Evolutionary conservation across 2,113 vertebrate genomes (phyloP).

Genomic region (Thermophis baileyi): DNA sequence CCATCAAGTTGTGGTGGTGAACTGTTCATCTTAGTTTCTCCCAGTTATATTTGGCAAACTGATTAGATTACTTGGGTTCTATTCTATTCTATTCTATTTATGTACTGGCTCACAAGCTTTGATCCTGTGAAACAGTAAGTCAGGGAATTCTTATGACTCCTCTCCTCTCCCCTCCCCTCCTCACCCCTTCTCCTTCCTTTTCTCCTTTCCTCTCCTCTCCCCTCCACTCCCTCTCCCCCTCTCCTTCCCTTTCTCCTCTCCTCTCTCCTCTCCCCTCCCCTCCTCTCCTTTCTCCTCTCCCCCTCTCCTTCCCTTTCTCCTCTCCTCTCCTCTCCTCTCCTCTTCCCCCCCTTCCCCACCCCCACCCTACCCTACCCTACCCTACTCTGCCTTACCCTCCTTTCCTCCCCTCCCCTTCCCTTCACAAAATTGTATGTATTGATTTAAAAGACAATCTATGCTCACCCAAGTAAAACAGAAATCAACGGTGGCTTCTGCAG

Average conservation of each 20-base stretch:
- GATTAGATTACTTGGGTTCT: not conserved
- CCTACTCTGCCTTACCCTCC: not conserved
- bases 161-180: not conserved
- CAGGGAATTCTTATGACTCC: not conserved
- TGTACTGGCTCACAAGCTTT: not conserved
- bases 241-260: too few relatives aligned
- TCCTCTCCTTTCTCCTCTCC: accelerated
- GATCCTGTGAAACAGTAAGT: not conserved
- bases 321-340: too few relatives aligned
- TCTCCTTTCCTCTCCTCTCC: too few relatives aligned
- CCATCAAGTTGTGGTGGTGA: not conserved
- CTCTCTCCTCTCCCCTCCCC: too few relatives aligned
- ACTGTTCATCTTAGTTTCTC: not conserved
- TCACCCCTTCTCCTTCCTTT: too few relatives aligned
- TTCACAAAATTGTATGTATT: not conserved
- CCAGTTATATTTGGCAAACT: not conserved
- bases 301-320: too few relatives aligned
- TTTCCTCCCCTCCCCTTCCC: not conserved
- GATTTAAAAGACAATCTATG: not conserved
- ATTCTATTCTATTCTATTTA: not conserved
- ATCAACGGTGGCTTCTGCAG: not conserved
- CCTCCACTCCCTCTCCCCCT: too few relatives aligned
- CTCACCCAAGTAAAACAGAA: not conserved
- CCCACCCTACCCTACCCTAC: not conserved
- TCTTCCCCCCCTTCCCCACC: too few relatives aligned